phyloP scores from a whole-genome alignment of 2,888 invertebrate genomes.

The Drepanosiphum platanoidis region DNA sequence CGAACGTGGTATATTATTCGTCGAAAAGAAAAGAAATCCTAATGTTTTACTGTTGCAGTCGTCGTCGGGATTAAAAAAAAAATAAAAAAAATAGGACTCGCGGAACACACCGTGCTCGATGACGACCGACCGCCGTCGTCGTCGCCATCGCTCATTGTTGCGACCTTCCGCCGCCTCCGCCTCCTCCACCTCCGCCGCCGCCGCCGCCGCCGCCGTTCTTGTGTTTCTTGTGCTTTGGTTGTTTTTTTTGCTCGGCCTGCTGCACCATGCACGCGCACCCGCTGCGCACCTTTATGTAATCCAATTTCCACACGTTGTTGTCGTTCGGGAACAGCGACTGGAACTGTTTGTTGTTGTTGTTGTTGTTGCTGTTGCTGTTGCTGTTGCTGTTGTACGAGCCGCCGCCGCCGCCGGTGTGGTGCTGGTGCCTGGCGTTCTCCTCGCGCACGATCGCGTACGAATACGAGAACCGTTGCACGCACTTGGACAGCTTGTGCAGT shows the following conservation, averaged over 20 bases:
- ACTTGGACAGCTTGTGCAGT: slow-evolving; percentile 77
- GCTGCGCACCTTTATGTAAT: slow-evolving; percentile 83
- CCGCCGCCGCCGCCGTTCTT: neutral
- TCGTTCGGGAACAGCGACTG: slow-evolving; percentile 64
- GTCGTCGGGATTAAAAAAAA: too few species aligned
- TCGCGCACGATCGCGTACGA: slow-evolving; percentile 84
- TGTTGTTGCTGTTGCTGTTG: slow-evolving; percentile 60
- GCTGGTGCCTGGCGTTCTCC: slow-evolving; percentile 66
- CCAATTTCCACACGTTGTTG: slow-evolving; percentile 76
- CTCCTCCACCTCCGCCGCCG: neutral
- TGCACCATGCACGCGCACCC: slow-evolving; percentile 84
- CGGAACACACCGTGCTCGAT: slow-evolving; percentile 55
- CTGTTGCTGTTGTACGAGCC: slow-evolving; percentile 61
- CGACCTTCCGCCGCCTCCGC: slow-evolving; percentile 24
- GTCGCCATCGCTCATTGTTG: slow-evolving; percentile 4
- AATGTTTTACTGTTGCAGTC: slow-evolving; percentile 4
- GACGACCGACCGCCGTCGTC: neutral
- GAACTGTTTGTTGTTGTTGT: slow-evolving; percentile 59
- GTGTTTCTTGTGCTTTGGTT: slow-evolving; percentile 67
- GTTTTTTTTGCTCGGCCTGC: slow-evolving; percentile 71
- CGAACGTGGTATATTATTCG: neutral
- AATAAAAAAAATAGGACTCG: slow-evolving; percentile 56
- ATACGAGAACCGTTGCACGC: slow-evolving; percentile 84
- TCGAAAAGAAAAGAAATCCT: too few species aligned
- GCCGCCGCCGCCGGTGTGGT: slow-evolving; percentile 66